Conservation (phyloP, 2,797 vertebrate genomes). For the Carcharodon carcharias region DNA sequence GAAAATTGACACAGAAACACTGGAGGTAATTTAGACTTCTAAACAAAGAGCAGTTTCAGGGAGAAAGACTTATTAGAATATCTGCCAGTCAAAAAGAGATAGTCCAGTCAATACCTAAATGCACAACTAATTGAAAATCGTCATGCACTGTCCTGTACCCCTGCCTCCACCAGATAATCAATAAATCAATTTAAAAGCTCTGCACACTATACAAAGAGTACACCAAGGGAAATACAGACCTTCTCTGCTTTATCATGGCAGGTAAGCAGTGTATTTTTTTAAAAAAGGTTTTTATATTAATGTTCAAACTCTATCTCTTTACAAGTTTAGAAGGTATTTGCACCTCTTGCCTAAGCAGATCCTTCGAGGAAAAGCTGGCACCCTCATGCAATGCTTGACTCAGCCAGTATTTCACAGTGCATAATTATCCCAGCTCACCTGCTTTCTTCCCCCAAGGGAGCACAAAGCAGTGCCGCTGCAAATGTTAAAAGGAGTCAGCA, state of each 20-base stretch:
- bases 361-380: too few relatives aligned
- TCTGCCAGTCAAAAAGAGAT: neutral
- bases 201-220: neutral
- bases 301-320: neutral
- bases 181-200: constrained; percentile 2
- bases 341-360: neutral
- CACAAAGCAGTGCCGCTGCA: neutral
- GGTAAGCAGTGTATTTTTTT: neutral
- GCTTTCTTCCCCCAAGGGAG: neutral
- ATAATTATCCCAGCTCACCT: neutral
- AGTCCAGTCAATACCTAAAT: neutral
- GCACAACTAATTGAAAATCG: neutral
- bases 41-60: neutral
- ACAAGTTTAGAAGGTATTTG: neutral
- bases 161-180: neutral
- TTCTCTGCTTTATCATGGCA: neutral
- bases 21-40: neutral
- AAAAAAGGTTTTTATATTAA: neutral
- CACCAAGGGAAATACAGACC: neutral
- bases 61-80: neutral
- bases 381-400: neutral
- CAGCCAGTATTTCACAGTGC: neutral
- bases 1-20: neutral
- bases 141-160: neutral
- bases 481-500: neutral